Evolutionary conservation across 2,888 invertebrate genomes (phyloP), one percentile per base, ranked within the genome.

Genomic region (Petrolisthes cinctipes): DNA sequence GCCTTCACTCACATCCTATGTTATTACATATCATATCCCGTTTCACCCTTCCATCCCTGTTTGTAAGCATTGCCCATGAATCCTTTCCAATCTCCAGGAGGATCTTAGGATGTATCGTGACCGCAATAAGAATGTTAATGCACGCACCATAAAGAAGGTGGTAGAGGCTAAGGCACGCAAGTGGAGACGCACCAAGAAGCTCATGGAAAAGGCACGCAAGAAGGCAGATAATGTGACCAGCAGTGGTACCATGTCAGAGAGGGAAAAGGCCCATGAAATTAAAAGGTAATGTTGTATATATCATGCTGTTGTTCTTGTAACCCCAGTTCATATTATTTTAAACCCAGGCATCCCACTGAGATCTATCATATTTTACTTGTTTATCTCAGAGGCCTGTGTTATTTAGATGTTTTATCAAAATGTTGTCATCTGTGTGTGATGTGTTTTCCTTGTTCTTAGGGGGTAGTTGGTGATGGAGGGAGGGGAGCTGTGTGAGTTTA

Each of bases 141-240:
- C 96, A 0, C 94, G 98, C 90, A 98, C 99, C 17, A 98, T 99
- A 90, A 99, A 99, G 94, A 99, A 99, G 93, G 97, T 99, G 0
- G 95, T 98, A 91, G 98, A 99, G 94, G 99, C 99, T 0, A 99
- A 98, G 93, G 98, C 98, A 0, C 95, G 99, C 86, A 99, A 99
- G 95, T 98, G 98, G 95, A 96, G 95, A 93, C 96, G 97, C 91
- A 96, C 96, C 91, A 93, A 97, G 89, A 96, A 95, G 92, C 96
- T 96, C 92, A 93, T 99, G 93, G 97, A 98, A 91, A 97, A 96
- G 92, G 98, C 98, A 0, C 97, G 98, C 94, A 99, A 99, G 94
- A 97, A 97, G 93, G 97, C 98, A 0, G 99, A 99, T 92, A 95
- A 95, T n/a, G 94, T 99, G 54, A 95, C 98, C 94, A 98, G 99